Evolutionary conservation across 1,140 invertebrate genomes (phyloP).

Genomic region (Lordiphosa clarofinis): DNA sequence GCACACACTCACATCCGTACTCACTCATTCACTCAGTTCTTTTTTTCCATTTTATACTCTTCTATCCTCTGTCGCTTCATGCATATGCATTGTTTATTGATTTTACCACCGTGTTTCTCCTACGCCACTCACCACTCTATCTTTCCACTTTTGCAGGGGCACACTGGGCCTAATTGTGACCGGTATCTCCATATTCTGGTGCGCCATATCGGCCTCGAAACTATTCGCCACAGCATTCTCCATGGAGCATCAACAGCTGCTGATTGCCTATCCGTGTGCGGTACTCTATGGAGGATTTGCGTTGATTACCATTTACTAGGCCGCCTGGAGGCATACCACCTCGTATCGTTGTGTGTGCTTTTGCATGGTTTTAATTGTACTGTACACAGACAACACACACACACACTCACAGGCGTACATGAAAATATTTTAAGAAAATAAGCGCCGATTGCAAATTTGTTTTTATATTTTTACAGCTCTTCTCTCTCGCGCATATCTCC

Average conservation of each 20-base stretch:
- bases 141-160: conserved; percentile 71
- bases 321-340: conserved; percentile 35
- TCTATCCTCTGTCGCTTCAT: conserved; percentile 38
- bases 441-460: conserved; percentile 66
- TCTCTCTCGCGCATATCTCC: background rate
- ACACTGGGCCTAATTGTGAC: conserved; percentile 83
- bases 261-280: conserved; percentile 92
- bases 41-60: conserved; percentile 23
- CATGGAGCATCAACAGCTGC: conserved; percentile 89
- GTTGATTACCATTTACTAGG: conserved; percentile 86
- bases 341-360: conserved; percentile 20
- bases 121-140: conserved; percentile 29
- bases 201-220: conserved; percentile 90
- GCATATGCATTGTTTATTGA: conserved; percentile 76
- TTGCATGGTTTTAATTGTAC: conserved; percentile 66
- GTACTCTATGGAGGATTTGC: conserved; percentile 93
- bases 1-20: conserved; percentile 41
- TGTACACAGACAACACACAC: conserved; percentile 32
- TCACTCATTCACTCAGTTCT: conserved; percentile 1
- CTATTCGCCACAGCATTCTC: conserved; percentile 89
- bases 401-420: conserved; percentile 25
- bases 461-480: conserved; percentile 28
- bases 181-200: conserved; percentile 88
- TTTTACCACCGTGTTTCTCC: conserved; percentile 45
- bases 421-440: conserved; percentile 69